These are phyloP conservation scores for Beris morrisii DNA, from an alignment of 2,888 invertebrate species.

Conservation along the genomic window DNA sequence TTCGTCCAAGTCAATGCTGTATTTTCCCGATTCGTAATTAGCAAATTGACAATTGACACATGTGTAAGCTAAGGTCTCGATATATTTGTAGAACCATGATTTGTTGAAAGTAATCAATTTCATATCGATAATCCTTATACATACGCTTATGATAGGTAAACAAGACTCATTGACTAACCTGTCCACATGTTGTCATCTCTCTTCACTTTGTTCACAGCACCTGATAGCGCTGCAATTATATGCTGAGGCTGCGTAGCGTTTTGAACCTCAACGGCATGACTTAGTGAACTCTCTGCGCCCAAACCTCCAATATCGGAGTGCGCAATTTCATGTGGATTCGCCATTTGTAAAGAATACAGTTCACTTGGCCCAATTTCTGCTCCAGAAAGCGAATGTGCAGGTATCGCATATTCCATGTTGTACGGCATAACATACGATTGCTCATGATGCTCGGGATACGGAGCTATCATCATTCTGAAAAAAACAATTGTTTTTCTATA, in stretches of 20 bases:
- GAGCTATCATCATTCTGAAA: conserved; percentile 52
- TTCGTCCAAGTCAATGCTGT: too few species aligned
- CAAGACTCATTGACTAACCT: not conserved
- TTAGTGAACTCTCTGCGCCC: conserved; percentile 46
- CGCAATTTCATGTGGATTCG: conserved; percentile 49
- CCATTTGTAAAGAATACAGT: conserved; percentile 46
- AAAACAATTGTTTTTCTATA: conserved; percentile 1
- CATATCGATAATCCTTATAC: too few species aligned
- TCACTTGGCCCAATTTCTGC: conserved; percentile 47
- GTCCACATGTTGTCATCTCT: conserved; percentile 49
- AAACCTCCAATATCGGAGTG: conserved; percentile 37
- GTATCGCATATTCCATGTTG: conserved; percentile 54
- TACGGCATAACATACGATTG: conserved; percentile 55
- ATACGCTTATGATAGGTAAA: too few species aligned
- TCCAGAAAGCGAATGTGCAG: conserved; percentile 43
- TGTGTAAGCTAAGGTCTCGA: too few species aligned
- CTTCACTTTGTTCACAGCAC: conserved; percentile 51
- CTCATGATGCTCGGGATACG: conserved; percentile 49
- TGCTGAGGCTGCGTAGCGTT: conserved; percentile 46
- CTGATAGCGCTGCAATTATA: conserved; percentile 48
- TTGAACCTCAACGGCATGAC: conserved; percentile 50
- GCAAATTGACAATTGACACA: too few species aligned
- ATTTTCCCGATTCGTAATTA: too few species aligned
- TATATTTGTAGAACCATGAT: too few species aligned
- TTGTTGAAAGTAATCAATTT: too few species aligned